These are phyloP conservation scores for Periophthalmodon schlosseri DNA, from an alignment of 2,113 vertebrate genomes.

Conservation along the genomic window DNA sequence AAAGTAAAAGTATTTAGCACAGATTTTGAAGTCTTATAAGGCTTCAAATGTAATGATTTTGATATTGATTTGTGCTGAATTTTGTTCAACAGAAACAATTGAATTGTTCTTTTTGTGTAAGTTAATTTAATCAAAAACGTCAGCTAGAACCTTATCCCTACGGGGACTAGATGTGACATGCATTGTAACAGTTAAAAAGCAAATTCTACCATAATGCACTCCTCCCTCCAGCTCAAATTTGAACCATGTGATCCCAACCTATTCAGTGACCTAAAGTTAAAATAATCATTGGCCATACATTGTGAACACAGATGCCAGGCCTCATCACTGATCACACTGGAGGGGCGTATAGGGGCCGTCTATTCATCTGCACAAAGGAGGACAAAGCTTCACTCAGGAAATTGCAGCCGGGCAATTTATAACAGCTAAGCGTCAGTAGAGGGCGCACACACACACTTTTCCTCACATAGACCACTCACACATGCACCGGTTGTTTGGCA, in stretches of 20 bases:
- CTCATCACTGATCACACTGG: conserved; percentile 65
- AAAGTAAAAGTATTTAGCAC: too few species aligned
- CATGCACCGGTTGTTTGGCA: conserved; percentile 52
- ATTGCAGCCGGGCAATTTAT: conserved; percentile 68
- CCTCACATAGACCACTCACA: conserved; percentile 17
- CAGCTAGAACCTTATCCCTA: too few species aligned
- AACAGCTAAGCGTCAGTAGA: conserved; percentile 55
- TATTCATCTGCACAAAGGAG: conserved; percentile 76
- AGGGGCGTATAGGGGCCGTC: conserved; percentile 74
- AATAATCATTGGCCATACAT: conserved; percentile 11
- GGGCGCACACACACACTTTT: conserved; percentile 43
- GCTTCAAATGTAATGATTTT: too few species aligned
- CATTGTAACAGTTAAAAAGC: too few species aligned
- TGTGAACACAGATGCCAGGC: conserved; percentile 58
- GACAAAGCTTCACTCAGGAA: conserved; percentile 73
- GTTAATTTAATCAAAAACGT: too few species aligned
- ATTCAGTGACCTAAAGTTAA: background rate
- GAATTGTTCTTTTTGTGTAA: too few species aligned
- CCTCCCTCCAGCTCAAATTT: too few species aligned
- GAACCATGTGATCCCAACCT: background rate
- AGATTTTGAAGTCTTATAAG: too few species aligned
- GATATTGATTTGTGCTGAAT: too few species aligned
- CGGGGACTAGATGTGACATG: too few species aligned
- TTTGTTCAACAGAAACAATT: too few species aligned
- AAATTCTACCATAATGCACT: too few species aligned